phyloP scores from a whole-genome alignment of 2,113 vertebrate species.

The Varanus salvator region DNA sequence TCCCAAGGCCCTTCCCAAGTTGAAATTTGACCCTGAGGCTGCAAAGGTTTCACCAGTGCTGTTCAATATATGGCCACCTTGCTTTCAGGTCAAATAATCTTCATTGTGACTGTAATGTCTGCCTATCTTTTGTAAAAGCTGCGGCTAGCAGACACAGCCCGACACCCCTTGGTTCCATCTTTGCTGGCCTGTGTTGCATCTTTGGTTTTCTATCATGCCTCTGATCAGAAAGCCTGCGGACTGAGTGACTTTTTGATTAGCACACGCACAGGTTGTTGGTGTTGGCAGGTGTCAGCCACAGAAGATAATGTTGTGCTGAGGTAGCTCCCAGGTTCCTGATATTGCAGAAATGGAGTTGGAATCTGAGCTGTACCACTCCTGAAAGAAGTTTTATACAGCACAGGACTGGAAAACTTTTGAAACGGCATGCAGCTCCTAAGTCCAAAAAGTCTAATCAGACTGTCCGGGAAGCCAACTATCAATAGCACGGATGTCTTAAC shows the following conservation, averaged over 20 bases:
- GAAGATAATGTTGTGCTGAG: not conserved
- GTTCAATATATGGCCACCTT: not conserved
- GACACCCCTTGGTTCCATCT: not conserved
- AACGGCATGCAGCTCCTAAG: not conserved
- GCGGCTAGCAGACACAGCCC: not conserved
- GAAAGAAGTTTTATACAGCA: not conserved
- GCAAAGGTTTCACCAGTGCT: no score
- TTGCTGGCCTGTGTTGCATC: not conserved
- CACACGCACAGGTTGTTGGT: not conserved
- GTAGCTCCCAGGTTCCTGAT: not conserved
- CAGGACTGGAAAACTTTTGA: not conserved
- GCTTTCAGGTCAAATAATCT: not conserved
- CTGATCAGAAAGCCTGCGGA: not conserved
- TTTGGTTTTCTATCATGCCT: not conserved
- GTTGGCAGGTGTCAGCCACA: not conserved
- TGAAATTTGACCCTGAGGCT: no score
- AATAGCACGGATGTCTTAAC: not conserved
- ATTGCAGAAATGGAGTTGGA: not conserved
- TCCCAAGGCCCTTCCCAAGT: no score
- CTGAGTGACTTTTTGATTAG: not conserved
- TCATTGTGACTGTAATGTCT: no score
- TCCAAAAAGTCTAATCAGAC: not conserved
- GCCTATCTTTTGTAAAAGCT: not conserved
- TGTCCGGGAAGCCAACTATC: not conserved
- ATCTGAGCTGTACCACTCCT: not conserved